Conservation (phyloP, 92 coral and sea anemone genomes). For the Hydrozoanthus gracilis region DNA sequence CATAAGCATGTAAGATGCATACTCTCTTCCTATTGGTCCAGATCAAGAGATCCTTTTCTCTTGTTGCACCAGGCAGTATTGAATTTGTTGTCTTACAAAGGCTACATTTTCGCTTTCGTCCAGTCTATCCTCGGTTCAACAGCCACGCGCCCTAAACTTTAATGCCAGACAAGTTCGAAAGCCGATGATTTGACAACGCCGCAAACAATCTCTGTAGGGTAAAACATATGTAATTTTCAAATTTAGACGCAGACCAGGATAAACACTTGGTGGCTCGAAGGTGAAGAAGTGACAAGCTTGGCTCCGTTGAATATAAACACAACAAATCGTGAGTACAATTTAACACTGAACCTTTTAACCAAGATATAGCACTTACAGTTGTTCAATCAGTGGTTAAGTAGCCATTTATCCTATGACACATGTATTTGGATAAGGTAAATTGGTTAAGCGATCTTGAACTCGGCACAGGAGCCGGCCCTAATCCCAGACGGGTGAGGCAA, state of each 20-base stretch:
- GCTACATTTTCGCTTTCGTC: constrained; percentile 27
- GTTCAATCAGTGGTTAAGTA: constrained; percentile 17
- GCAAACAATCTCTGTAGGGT: background rate
- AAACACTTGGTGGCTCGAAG: constrained; percentile 11
- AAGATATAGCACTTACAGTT: constrained; percentile 21
- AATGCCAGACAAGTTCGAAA: constrained; percentile 23
- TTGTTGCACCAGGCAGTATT: constrained; percentile 47
- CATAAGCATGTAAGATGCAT: background rate
- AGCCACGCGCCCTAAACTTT: constrained; percentile 39
- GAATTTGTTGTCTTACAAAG: constrained; percentile 44
- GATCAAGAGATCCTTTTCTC: constrained; percentile 31
- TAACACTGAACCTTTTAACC: background rate
- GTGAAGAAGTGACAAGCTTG: background rate
- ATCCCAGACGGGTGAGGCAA: constrained; percentile 27
- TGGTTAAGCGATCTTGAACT: constrained; percentile 11
- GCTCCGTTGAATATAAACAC: background rate
- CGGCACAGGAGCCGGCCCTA: background rate
- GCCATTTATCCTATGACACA: background rate
- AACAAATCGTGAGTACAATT: constrained; percentile 30
- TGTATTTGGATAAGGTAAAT: constrained; percentile 19
- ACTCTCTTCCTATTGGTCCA: constrained; percentile 17
- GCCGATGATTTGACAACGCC: constrained; percentile 8
- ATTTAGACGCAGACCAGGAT: constrained; percentile 14
- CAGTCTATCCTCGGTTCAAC: constrained; percentile 37
- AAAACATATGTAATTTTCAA: background rate